phyloP scores from a whole-genome alignment of 2,888 invertebrate species.

The Rotaria sp. region DNA sequence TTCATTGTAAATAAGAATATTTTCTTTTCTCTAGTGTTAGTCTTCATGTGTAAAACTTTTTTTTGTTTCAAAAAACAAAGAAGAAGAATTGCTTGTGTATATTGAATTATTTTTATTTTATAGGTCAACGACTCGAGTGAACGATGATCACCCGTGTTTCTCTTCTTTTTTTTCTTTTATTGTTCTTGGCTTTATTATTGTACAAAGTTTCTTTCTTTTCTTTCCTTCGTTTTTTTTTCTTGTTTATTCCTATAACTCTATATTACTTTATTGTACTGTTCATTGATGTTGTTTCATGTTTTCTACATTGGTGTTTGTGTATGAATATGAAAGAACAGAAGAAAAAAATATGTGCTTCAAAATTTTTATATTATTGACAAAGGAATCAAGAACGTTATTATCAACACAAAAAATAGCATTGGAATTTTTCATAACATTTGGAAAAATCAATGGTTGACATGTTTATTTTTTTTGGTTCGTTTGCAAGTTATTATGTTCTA shows the following conservation, averaged over 20 bases:
- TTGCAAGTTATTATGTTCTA: too few relatives aligned
- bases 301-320: not conserved
- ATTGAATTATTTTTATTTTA: not conserved
- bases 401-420: too few relatives aligned
- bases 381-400: too few relatives aligned
- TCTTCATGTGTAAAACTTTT: not conserved
- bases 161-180: not conserved
- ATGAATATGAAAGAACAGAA: not conserved
- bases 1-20: too few relatives aligned
- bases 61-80: not conserved
- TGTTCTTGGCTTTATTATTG: not conserved
- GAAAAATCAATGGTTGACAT: too few relatives aligned
- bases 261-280: not conserved
- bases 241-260: not conserved
- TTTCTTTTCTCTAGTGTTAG: too few relatives aligned
- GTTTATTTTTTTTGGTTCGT: too few relatives aligned
- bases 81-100: not conserved
- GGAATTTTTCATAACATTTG: too few relatives aligned
- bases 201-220: not conserved
- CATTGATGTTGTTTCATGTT: not conserved
- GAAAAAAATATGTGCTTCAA: not conserved
- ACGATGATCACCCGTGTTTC: not conserved
- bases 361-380: not conserved
- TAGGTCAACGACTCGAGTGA: not conserved
- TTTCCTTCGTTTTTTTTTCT: not conserved